Percentiles rank a stretch among this genome's conserved stretches.
These are phyloP conservation scores for Valencia hispanica DNA, from an alignment of 2,797 vertebrate genomes.

Conservation along the genomic window DNA sequence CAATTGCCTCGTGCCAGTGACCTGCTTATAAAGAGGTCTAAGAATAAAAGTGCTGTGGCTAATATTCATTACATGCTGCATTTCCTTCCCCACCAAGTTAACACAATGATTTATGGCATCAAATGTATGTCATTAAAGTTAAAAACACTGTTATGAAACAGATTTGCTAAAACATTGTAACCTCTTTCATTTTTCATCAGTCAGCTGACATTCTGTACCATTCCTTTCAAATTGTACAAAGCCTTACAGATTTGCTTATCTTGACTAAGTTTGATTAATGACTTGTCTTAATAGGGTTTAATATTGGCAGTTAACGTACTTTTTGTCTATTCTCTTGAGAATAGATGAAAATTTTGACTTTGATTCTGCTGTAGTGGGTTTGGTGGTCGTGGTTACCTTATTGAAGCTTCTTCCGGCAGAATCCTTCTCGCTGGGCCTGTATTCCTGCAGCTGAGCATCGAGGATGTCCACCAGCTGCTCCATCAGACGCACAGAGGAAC, in stretches of 20 bases:
- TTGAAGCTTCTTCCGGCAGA: constrained; percentile 96
- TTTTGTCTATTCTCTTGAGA: constrained; percentile 1
- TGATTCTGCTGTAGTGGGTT: neutral
- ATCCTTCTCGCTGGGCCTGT: constrained; percentile 94
- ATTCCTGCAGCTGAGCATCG: constrained; percentile 96
- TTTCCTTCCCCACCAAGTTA: constrained; percentile 26
- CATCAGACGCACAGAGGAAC: constrained; percentile 95
- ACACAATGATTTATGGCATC: constrained; percentile 27
- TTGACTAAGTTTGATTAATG: neutral
- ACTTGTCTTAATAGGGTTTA: constrained; percentile 9
- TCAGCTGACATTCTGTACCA: constrained; percentile 2
- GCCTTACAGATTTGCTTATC: constrained; percentile 8
- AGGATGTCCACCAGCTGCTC: constrained; percentile 98
- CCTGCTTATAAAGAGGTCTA: constrained; percentile 24
- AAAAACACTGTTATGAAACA: constrained; percentile 26
- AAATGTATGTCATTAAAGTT: constrained; percentile 25
- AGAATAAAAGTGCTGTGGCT: constrained; percentile 26
- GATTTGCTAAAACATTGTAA: constrained; percentile 23
- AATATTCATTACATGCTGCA: constrained; percentile 27
- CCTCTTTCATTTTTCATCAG: neutral
- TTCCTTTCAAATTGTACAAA: neutral
- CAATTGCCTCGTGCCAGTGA: constrained; percentile 13
- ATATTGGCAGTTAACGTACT: constrained; percentile 4
- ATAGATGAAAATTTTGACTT: neutral
- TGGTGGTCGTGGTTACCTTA: constrained; percentile 83